phyloP scores from a whole-genome alignment of 2,888 invertebrate species.

The Bombyx huttoni region DNA sequence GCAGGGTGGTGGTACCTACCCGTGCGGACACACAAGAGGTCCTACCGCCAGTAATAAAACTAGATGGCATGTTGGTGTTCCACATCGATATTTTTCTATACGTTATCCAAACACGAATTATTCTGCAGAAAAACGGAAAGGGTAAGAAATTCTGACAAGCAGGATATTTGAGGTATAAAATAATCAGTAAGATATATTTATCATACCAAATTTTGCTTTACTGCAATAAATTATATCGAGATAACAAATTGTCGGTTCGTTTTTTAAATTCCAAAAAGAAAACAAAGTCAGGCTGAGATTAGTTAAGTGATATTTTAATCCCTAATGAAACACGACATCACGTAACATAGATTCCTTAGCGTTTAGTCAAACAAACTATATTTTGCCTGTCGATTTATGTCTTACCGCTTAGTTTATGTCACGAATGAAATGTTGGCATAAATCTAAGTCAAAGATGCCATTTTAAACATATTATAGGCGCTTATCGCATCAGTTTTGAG shows the following conservation, averaged over 20 bases:
- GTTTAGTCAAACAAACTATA: constrained; percentile 28
- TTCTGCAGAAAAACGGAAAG: too few relatives aligned
- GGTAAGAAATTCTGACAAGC: too few relatives aligned
- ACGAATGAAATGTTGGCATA: not conserved
- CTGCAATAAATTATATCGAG: too few relatives aligned
- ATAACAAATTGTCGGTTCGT: not conserved
- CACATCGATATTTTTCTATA: too few relatives aligned
- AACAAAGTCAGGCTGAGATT: not conserved
- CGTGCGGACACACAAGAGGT: too few relatives aligned
- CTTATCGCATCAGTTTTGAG: not conserved
- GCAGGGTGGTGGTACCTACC: too few relatives aligned
- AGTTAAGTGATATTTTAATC: not conserved
- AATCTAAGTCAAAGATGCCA: not conserved
- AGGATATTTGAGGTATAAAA: too few relatives aligned
- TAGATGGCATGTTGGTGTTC: too few relatives aligned
- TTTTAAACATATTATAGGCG: not conserved
- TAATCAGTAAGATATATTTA: too few relatives aligned
- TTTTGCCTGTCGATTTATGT: constrained; percentile 27
- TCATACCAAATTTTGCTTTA: too few relatives aligned
- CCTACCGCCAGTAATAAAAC: too few relatives aligned
- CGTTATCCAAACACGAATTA: too few relatives aligned
- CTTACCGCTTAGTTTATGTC: constrained; percentile 21
- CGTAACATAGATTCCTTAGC: constrained; percentile 7
- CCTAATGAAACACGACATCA: not conserved
- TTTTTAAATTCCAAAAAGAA: not conserved